Evolutionary conservation across 2,797 vertebrate species (phyloP).

Genomic region (Uromys caudimaculatus): DNA sequence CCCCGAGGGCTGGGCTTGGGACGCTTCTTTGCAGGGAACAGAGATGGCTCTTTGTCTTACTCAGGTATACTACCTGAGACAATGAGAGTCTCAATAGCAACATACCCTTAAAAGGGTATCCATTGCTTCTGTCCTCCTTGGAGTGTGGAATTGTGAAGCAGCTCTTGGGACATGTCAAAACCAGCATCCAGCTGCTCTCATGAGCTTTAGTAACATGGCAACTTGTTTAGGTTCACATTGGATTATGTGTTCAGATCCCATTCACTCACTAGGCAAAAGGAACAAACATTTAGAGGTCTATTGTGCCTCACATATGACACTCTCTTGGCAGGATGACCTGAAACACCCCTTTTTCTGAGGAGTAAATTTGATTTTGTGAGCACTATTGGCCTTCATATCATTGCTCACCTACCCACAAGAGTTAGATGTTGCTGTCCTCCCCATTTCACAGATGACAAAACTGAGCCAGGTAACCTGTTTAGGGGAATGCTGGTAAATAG

Average conservation of each 20-base stretch:
- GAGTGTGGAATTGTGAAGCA: neutral
- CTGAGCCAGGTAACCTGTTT: neutral
- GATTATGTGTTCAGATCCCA: neutral
- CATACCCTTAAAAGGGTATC: too few species aligned
- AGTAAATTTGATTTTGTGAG: neutral
- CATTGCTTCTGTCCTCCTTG: neutral
- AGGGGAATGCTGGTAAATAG: neutral
- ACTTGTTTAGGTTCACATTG: neutral
- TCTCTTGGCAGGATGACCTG: neutral
- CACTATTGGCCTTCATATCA: fast-evolving
- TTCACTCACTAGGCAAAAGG: neutral
- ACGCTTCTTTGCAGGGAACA: neutral
- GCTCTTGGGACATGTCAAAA: neutral
- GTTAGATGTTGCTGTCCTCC: neutral
- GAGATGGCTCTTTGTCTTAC: neutral
- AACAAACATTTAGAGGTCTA: neutral
- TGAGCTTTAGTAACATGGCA: neutral
- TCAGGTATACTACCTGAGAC: neutral
- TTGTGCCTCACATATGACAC: neutral
- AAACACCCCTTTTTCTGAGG: neutral
- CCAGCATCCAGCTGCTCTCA: neutral
- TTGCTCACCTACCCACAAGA: neutral
- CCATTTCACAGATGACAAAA: constrained; percentile 13
- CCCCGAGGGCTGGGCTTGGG: neutral
- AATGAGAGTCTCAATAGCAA: neutral